These are phyloP conservation scores for Cariama cristata DNA, from an alignment of 2,113 vertebrate genomes.

Conservation along the genomic window DNA sequence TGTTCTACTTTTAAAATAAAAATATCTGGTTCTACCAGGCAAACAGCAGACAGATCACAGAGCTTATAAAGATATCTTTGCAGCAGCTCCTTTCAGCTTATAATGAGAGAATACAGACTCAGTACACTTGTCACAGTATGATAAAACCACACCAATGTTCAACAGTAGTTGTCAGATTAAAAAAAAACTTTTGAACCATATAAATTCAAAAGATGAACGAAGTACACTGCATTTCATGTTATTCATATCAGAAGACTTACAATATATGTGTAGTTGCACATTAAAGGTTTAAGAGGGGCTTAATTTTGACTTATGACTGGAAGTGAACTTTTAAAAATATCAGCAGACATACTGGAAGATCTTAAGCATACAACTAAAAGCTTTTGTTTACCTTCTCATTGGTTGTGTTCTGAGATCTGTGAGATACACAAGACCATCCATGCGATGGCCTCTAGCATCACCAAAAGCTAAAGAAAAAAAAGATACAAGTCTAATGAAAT, in stretches of 20 bases:
- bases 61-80: neutral
- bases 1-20: neutral
- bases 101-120: neutral
- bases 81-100: neutral
- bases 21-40: neutral
- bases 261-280: neutral
- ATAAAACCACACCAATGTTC: neutral
- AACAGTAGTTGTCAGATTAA: neutral
- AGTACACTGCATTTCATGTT: neutral
- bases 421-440: slow-evolving; percentile 74
- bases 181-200: neutral
- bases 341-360: neutral
- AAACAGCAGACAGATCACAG: neutral
- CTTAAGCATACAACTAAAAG: neutral
- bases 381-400: slow-evolving; percentile 71
- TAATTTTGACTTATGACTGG: neutral
- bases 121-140: neutral
- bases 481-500: neutral
- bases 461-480: slow-evolving; percentile 67
- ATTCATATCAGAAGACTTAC: neutral
- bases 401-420: slow-evolving; percentile 74
- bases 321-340: neutral
- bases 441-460: slow-evolving; percentile 72
- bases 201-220: neutral
- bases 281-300: neutral